Evolutionary conservation across 2,797 vertebrate genomes (phyloP).

Genomic region (Peromyscus attwateri): DNA sequence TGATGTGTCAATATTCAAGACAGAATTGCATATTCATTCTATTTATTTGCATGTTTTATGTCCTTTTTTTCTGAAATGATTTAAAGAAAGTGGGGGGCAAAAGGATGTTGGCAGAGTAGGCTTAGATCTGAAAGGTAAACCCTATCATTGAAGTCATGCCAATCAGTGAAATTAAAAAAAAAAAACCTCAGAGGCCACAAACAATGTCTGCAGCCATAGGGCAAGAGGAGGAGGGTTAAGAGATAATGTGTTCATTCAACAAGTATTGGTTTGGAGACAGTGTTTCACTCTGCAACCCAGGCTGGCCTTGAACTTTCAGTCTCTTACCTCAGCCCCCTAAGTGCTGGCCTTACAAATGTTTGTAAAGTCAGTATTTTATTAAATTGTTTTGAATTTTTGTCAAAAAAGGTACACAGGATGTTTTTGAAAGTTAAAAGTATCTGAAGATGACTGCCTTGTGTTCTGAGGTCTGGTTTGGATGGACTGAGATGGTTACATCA

Average conservation of each 20-base stretch:
- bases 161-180: conserved; percentile 11
- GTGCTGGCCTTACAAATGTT: background rate
- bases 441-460: conserved; percentile 16
- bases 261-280: background rate
- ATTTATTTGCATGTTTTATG: conserved; percentile 35
- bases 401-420: background rate
- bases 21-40: background rate
- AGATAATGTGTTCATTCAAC: background rate
- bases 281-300: background rate
- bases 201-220: background rate
- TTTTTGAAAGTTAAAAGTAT: conserved; percentile 29
- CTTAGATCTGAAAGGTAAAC: background rate
- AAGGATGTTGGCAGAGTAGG: background rate
- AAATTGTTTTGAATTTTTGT: background rate
- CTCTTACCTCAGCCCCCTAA: background rate
- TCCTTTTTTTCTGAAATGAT: conserved; percentile 37
- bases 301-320: background rate
- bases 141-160: background rate
- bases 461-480: background rate
- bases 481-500: background rate
- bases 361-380: conserved; percentile 11
- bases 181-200: background rate
- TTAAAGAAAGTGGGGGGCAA: background rate
- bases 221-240: background rate
- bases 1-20: background rate